phyloP scores from a whole-genome alignment of 2,113 vertebrate species.

The Nicator chloris region DNA sequence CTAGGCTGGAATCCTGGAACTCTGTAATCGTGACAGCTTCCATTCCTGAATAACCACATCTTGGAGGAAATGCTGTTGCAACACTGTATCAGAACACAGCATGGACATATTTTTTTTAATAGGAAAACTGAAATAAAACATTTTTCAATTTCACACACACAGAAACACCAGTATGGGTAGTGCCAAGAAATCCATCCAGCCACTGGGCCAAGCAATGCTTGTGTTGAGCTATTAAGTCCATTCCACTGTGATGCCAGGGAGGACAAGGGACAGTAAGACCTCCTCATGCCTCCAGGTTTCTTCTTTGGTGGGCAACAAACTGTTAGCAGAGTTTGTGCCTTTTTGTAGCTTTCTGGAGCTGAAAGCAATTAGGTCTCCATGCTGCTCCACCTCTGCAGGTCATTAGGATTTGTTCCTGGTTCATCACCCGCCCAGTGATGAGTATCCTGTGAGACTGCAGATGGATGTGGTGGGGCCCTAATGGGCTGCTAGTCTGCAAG shows the following conservation, averaged over 20 bases:
- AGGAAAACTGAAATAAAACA: not conserved
- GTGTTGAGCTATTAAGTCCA: not conserved
- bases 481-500: not conserved
- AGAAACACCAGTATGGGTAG: not conserved
- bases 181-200: not conserved
- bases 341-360: not conserved
- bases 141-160: not conserved
- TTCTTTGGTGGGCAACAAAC: not conserved
- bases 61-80: not conserved
- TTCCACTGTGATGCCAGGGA: not conserved
- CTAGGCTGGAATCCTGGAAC: not conserved
- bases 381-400: not conserved
- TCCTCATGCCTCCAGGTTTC: not conserved
- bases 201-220: not conserved
- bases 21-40: not conserved
- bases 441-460: not conserved
- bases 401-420: not conserved
- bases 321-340: not conserved
- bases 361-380: too few species aligned
- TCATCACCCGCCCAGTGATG: not conserved
- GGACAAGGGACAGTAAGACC: not conserved
- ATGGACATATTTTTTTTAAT: not conserved
- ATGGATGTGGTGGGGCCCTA: fast-evolving
- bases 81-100: not conserved
- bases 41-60: not conserved